Evolutionary conservation across 2,888 invertebrate species (phyloP), one percentile per base, ranked within the genome.

Genomic region (Drosophila longiperda): DNA sequence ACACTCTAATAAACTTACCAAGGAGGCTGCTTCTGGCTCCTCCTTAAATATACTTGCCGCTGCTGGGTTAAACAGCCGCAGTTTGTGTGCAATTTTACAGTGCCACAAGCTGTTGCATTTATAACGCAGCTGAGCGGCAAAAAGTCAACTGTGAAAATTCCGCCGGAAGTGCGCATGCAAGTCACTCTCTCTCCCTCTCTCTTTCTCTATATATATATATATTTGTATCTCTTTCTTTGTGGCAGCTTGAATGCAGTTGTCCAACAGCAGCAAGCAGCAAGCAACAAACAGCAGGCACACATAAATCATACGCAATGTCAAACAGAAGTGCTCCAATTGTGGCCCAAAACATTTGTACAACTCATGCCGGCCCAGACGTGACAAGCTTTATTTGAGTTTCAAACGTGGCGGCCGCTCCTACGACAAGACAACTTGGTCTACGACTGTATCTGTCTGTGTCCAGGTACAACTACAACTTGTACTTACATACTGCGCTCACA

Each of bases 251-350:
- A n/a, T 59, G 59, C 23, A 17, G 40, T 49, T 33, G 33, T 45
- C 45, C 45, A 45, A 45, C 45, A 29, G 29, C 29, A 29, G 26
- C 26, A 26, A 20, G 20, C 45, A 45, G 23, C 60, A n/a, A 32
- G 54, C 67, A 50, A 38, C 78, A 59, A 78, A 64, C 79, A 80
- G 81, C 72, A 73, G 68, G 66, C 67, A 64, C 72, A 80, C 91
- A 90, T 91, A 91, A 92, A 91, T 91, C 92, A 91, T 89, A 89
- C 82, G 89, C 87, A 89, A 87, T 86, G 85, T 86, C 85, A 87
- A 91, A 91, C 92, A 91, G 91, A 91, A 91, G 92, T 91, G 91
- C 90, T 91, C 92, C 90, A 91, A 90, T 90, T 91, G 91, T 82
- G 84, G 83, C 85, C 87, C 83, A 90, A 80, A 91, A 91, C 90